phyloP scores from a whole-genome alignment of 2,797 vertebrate genomes.

The Megalops cyprinoides region DNA sequence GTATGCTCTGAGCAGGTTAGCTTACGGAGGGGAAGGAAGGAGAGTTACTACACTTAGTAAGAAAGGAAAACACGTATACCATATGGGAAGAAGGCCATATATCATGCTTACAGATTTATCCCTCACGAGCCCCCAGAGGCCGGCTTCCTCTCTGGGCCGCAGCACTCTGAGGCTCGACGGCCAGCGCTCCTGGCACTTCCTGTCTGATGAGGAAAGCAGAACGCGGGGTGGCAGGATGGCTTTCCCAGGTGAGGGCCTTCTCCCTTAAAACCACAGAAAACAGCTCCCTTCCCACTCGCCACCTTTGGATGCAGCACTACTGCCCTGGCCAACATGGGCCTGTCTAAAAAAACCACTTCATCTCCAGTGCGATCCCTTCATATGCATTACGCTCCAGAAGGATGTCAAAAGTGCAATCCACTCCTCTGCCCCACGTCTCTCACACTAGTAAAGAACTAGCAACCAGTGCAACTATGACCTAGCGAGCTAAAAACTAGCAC shows the following conservation, averaged over 20 bases:
- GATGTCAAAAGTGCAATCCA: too few relatives aligned
- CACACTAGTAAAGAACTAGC: too few relatives aligned
- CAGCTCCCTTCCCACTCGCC: too few relatives aligned
- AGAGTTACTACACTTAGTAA: not conserved
- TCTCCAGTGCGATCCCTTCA: too few relatives aligned
- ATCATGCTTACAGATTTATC: constrained; percentile 36
- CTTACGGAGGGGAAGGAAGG: constrained; percentile 5
- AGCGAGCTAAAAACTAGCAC: too few relatives aligned
- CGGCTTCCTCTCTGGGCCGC: not conserved
- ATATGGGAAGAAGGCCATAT: constrained; percentile 31
- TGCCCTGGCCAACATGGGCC: too few relatives aligned
- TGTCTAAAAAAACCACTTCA: too few relatives aligned
- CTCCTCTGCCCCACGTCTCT: too few relatives aligned
- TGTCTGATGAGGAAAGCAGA: constrained; percentile 34
- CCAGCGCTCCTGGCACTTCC: constrained; percentile 26
- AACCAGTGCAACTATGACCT: too few relatives aligned
- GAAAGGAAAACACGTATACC: constrained; percentile 28
- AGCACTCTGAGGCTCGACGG: not conserved
- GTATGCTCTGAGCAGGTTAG: not conserved
- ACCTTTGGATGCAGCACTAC: not conserved
- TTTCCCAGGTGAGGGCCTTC: constrained; percentile 19
- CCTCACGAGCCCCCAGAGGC: not conserved
- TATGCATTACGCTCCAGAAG: too few relatives aligned
- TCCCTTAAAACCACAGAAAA: not conserved
- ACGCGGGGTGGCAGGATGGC: constrained; percentile 11